Evolutionary conservation across 2,113 vertebrate genomes (phyloP).

Genomic region (Zapus hudsonius): DNA sequence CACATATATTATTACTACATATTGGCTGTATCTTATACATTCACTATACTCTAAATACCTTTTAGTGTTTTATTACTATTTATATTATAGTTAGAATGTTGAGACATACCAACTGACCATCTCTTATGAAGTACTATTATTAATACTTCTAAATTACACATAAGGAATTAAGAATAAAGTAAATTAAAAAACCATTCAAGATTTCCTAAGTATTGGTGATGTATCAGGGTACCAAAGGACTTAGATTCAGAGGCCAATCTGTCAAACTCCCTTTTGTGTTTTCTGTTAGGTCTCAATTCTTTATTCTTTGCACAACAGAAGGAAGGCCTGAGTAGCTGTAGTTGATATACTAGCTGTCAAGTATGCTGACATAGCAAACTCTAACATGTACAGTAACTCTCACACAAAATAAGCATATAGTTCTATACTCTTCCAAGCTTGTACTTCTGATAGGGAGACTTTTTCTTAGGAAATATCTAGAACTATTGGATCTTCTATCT

Average conservation of each 20-base stretch:
- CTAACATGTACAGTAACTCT: background rate
- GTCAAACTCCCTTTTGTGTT: background rate
- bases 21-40: background rate
- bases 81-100: background rate
- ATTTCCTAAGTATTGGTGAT: background rate
- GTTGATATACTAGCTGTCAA: background rate
- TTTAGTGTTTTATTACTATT: background rate
- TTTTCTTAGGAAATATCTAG: background rate
- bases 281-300: background rate
- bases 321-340: background rate
- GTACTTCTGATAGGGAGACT: background rate
- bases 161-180: background rate
- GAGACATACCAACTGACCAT: background rate
- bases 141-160: background rate
- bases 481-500: background rate
- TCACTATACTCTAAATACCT: background rate
- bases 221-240: background rate
- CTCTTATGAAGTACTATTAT: background rate
- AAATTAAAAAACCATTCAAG: background rate
- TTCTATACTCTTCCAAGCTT: background rate
- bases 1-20: background rate
- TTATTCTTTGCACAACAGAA: background rate
- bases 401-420: background rate
- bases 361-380: background rate
- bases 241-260: background rate